These are phyloP conservation scores for Caenorhabditis sinica DNA, from an alignment of 2,888 invertebrate genomes.

Conservation along the genomic window DNA sequence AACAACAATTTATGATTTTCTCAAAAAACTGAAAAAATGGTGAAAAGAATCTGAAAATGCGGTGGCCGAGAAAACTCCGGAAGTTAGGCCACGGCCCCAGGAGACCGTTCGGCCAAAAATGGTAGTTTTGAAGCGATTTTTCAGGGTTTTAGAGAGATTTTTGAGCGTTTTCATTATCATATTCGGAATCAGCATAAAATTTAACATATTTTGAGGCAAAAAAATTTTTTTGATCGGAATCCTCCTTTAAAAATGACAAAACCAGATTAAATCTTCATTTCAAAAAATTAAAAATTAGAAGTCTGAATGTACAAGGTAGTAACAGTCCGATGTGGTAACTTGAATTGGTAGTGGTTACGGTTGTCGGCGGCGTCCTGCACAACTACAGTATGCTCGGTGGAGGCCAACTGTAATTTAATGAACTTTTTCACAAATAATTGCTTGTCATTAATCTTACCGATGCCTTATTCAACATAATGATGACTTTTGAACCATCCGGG, in stretches of 20 bases:
- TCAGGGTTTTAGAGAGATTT: too few relatives aligned
- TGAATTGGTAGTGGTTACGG: conserved; percentile 58
- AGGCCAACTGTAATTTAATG: conserved; percentile 26
- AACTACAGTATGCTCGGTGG: conserved; percentile 56
- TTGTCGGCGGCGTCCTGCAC: conserved; percentile 54
- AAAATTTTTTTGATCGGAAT: neutral
- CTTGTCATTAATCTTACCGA: conserved; percentile 17
- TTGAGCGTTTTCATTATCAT: too few relatives aligned
- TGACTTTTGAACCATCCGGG: conserved; percentile 64
- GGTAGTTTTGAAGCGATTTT: too few relatives aligned
- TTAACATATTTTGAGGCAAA: too few relatives aligned
- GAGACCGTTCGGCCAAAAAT: too few relatives aligned
- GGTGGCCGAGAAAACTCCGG: too few relatives aligned
- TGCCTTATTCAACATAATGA: conserved; percentile 56
- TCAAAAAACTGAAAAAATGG: too few relatives aligned
- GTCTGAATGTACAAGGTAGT: conserved; percentile 63
- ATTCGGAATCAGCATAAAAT: too few relatives aligned
- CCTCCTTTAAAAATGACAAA: neutral
- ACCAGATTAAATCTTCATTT: neutral
- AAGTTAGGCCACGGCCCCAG: too few relatives aligned
- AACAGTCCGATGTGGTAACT: conserved; percentile 48
- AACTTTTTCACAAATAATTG: neutral
- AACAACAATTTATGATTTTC: too few relatives aligned
- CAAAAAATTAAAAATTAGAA: conserved; percentile 24
- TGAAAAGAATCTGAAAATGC: too few relatives aligned